A percentile compares a stretch with the other conserved stretches of the same genome.
These are phyloP conservation scores for Phortica magna DNA, from an alignment of 2,888 invertebrate genomes.

Conservation along the genomic window DNA sequence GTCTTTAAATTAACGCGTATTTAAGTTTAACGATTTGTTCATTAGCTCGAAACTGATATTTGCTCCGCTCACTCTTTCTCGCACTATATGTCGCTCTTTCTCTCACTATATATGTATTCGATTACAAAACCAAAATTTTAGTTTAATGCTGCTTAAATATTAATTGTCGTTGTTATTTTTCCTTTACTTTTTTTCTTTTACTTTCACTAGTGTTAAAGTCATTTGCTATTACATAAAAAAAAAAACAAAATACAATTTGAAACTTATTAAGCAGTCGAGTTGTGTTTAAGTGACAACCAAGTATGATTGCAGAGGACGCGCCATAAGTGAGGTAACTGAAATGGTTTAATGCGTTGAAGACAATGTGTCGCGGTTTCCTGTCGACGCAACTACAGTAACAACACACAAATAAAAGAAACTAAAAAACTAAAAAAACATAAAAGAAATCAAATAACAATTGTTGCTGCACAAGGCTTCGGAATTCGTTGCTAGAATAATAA, in stretches of 20 bases:
- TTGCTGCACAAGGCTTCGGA: no score
- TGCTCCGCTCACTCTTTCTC: not conserved
- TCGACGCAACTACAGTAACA: no score
- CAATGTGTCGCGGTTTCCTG: no score
- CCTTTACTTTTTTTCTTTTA: not conserved
- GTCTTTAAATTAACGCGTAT: conserved; percentile 23
- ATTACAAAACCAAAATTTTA: conserved; percentile 26
- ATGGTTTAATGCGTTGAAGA: no score
- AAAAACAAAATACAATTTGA: not conserved
- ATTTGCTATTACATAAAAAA: conserved; percentile 1
- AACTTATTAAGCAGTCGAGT: not conserved
- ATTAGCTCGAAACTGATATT: conserved; percentile 7
- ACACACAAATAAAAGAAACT: no score
- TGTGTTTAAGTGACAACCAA: not conserved
- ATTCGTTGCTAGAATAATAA: no score
- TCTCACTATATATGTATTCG: not conserved
- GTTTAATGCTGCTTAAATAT: conserved; percentile 12
- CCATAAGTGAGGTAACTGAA: no score
- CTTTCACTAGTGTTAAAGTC: conserved; percentile 9
- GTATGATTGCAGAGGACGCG: no score
- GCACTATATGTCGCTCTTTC: no score
- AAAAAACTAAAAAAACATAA: no score
- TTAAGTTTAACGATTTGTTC: conserved; percentile 25
- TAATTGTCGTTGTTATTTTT: conserved; percentile 1
- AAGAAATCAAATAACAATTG: no score